phyloP scores from a whole-genome alignment of 2,797 vertebrate species.

The Danio aesculapii region DNA sequence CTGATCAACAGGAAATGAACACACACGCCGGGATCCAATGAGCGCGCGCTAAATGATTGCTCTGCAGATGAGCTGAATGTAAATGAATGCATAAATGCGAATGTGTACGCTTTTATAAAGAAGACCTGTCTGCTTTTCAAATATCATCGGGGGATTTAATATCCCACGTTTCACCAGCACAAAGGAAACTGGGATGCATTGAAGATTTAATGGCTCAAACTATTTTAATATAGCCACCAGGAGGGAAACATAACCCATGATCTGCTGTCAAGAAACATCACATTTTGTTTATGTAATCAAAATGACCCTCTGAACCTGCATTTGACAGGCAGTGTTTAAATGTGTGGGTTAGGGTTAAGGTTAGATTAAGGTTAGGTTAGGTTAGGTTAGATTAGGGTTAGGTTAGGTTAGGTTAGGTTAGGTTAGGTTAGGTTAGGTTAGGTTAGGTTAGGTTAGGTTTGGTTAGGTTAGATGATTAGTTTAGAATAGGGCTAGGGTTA shows the following conservation, averaged over 20 bases:
- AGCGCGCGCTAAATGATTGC: constrained; percentile 80
- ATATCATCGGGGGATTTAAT: constrained; percentile 39
- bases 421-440: too few species aligned
- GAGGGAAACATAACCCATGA: constrained; percentile 34
- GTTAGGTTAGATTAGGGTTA: too few species aligned
- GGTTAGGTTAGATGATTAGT: too few species aligned
- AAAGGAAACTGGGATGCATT: constrained; percentile 33
- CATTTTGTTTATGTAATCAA: constrained; percentile 34
- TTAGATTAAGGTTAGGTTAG: too few species aligned
- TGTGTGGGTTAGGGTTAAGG: not conserved
- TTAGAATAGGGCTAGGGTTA: too few species aligned
- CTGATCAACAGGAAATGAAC: constrained; percentile 93
- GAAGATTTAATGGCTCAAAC: constrained; percentile 44
- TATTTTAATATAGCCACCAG: constrained; percentile 38
- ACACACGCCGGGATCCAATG: constrained; percentile 78
- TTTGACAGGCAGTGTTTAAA: constrained; percentile 38
- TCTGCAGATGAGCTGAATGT: constrained; percentile 76
- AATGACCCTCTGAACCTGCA: constrained; percentile 16
- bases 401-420: too few species aligned
- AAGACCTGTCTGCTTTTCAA: constrained; percentile 24
- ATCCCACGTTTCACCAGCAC: constrained; percentile 7
- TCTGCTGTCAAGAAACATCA: constrained; percentile 41
- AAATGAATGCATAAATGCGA: constrained; percentile 72
- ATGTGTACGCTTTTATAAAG: constrained; percentile 43
- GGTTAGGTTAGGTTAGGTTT: too few species aligned